Evolutionary conservation across 2,888 invertebrate species (phyloP), one percentile per base, ranked within the genome.

Genomic region (Dryadula phaetusa): DNA sequence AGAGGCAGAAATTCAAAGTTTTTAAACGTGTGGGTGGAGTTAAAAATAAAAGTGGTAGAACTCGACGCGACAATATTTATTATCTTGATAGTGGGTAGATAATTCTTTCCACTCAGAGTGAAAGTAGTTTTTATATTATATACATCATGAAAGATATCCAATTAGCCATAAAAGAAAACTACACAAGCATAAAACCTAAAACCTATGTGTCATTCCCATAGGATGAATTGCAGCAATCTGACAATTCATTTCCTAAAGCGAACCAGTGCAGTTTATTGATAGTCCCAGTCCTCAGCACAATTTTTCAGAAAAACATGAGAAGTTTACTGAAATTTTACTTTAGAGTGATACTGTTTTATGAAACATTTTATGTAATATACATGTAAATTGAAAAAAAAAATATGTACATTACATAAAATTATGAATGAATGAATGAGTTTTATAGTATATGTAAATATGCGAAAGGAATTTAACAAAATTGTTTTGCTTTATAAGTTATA

Each of bases 181-280:
- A 25, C 25, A 25, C 2, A 49, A 6, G 3, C 32, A 22, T 0
- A 37, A 49, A 60, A 52, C 18, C 20, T 32, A 60, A 52, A 18
- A 58, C 56, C 32, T 7, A 52, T 37, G 16, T 22, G 40, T 37
- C n/a, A 37, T 66, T 34, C 61, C 60, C 54, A 61, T 37, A 47
- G 60, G 37, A 63, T 34, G 12, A 52, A 42, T 49, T 32, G 34
- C 22, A 16, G 46, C 53, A 40, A 42, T 54, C 44, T 63, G 37
- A 44, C 44, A 58, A 58, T 64, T 64, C 49, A 62, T 70, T 64
- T 69, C 37, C 62, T 62, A 66, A 61, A 66, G 47, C 63, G 65
- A 14, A 18, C 37, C 52, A 62, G 20, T 47, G 49, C 40, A 47
- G 60, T 47, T 61, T 69, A 69, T 64, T 60, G 60, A 66, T 49